Conservation (phyloP, 2,888 invertebrate genomes). For the Melanotus villosus region DNA sequence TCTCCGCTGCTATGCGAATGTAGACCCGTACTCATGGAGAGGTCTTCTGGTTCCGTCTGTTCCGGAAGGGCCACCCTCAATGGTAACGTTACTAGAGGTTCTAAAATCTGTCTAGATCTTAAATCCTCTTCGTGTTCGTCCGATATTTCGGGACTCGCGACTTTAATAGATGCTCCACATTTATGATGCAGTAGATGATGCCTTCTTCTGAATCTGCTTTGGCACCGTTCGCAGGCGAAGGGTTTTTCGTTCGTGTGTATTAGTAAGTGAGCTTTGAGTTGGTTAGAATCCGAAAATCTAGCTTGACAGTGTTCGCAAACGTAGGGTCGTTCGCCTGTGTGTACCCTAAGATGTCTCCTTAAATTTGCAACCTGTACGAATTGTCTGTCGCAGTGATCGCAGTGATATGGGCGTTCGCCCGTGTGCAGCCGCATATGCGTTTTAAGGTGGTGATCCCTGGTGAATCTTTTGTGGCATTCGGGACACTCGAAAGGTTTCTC, state of each 20-base stretch:
- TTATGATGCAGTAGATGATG: constrained; percentile 91
- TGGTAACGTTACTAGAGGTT: constrained; percentile 64
- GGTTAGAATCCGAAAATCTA: constrained; percentile 92
- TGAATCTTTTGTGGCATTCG: constrained; percentile 92
- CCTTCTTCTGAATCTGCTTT: constrained; percentile 83
- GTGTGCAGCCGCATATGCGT: constrained; percentile 94
- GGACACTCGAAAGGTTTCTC: constrained; percentile 95
- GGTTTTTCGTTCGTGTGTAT: constrained; percentile 94
- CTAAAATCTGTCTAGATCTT: constrained; percentile 69
- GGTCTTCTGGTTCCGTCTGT: constrained; percentile 93
- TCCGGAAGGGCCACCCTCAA: constrained; percentile 74
- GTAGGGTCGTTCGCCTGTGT: constrained; percentile 93
- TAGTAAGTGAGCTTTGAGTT: constrained; percentile 89
- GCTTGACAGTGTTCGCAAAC: constrained; percentile 88
- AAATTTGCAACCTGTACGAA: constrained; percentile 96
- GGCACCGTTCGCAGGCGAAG: constrained; percentile 85
- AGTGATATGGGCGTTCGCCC: constrained; percentile 94
- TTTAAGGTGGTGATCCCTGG: constrained; percentile 93
- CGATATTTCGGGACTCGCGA: constrained; percentile 57
- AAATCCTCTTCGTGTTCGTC: constrained; percentile 60
- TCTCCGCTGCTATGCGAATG: constrained; percentile 70
- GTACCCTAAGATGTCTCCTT: constrained; percentile 89
- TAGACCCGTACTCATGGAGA: constrained; percentile 79
- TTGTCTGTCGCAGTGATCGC: constrained; percentile 91
- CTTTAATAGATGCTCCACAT: constrained; percentile 71